Conservation (phyloP, 2,113 vertebrate species). For the Halichoeres trimaculatus region DNA sequence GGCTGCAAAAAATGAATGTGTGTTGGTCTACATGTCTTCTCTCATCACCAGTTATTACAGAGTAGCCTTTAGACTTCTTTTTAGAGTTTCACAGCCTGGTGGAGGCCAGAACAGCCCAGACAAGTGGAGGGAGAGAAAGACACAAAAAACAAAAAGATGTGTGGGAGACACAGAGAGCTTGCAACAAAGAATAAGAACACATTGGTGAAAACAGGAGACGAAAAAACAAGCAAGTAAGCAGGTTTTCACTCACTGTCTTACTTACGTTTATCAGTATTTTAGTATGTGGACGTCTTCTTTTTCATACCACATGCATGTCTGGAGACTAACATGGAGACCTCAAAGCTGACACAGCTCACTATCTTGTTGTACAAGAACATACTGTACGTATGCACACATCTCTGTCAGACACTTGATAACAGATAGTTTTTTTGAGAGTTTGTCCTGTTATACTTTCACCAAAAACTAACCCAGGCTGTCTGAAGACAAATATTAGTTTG, state of each 20-base stretch:
- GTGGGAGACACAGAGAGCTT: background rate
- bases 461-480: too few species aligned
- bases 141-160: background rate
- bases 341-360: background rate
- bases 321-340: background rate
- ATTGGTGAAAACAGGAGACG: background rate
- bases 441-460: too few species aligned
- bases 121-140: background rate
- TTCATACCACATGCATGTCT: background rate
- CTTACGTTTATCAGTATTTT: too few species aligned
- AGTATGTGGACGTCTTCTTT: too few species aligned
- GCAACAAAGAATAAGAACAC: background rate
- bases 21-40: constrained; percentile 13
- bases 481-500: background rate
- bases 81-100: background rate
- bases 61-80: background rate
- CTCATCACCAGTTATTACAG: background rate
- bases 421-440: background rate
- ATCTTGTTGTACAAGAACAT: background rate
- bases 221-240: background rate
- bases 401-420: background rate
- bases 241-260: background rate
- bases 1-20: background rate
- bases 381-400: background rate
- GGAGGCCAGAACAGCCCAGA: constrained; percentile 13